Conservation (phyloP, 2,888 invertebrate species). For the Monochamus alternatus region DNA sequence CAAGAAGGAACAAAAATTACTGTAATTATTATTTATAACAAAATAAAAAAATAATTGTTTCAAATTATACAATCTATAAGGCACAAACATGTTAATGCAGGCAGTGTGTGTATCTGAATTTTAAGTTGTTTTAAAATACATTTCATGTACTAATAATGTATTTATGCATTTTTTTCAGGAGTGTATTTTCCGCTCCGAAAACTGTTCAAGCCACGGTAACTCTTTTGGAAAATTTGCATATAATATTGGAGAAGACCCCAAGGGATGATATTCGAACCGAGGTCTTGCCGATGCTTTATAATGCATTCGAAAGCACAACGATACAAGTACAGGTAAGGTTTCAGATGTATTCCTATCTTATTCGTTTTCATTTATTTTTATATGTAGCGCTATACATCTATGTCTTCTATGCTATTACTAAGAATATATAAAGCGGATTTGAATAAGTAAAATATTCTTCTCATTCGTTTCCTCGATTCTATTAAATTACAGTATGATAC, state of each 20-base stretch:
- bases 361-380: neutral
- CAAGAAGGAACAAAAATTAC: no score
- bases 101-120: neutral
- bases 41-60: no score
- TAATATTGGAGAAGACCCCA: slow-evolving; percentile 90
- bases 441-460: no score
- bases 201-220: slow-evolving; percentile 90
- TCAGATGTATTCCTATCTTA: neutral
- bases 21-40: no score
- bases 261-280: slow-evolving; percentile 85
- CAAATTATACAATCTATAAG: no score
- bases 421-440: no score
- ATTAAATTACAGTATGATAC: no score
- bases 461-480: no score
- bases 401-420: no score
- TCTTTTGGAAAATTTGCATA: slow-evolving; percentile 90
- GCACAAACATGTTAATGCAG: no score
- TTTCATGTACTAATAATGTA: neutral
- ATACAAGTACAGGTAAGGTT: slow-evolving; percentile 88
- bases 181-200: slow-evolving; percentile 84
- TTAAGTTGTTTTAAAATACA: neutral
- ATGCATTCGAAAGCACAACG: slow-evolving; percentile 89
- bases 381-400: neutral
- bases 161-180: slow-evolving; percentile 71
- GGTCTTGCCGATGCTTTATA: slow-evolving; percentile 89